These are phyloP conservation scores for Rhea pennata DNA, from an alignment of 2,113 vertebrate species.

Conservation along the genomic window DNA sequence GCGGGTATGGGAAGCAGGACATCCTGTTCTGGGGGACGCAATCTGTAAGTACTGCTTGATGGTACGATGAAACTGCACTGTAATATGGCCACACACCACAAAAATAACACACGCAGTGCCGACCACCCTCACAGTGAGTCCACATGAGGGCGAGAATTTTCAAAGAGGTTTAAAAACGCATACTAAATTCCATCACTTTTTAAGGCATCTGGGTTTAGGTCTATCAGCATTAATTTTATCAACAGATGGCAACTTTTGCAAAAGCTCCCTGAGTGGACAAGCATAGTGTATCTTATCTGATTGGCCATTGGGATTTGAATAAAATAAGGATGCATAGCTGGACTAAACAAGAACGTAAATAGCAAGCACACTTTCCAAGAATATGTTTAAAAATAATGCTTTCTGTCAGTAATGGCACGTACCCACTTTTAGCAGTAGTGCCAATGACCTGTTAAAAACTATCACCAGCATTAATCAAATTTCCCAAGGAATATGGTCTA, in stretches of 20 bases:
- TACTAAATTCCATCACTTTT: neutral
- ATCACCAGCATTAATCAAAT: neutral
- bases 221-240: neutral
- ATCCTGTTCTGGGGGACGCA: neutral
- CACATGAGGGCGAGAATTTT: neutral
- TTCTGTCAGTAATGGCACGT: neutral
- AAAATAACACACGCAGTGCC: neutral
- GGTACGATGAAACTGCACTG: neutral
- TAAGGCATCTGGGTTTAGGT: neutral
- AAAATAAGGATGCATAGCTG: neutral
- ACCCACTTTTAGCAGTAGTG: neutral
- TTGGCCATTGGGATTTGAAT: neutral
- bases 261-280: neutral
- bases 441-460: neutral
- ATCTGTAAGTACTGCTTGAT: neutral
- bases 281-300: neutral
- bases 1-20: neutral
- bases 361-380: neutral
- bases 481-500: neutral
- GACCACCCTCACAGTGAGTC: neutral
- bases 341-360: constrained; percentile 12
- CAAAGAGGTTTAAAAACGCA: neutral
- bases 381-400: constrained; percentile 17
- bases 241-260: neutral
- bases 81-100: neutral